A percentile compares a stretch with the other conserved stretches of the same genome.
phyloP scores from a whole-genome alignment of 2,113 vertebrate species.

The Scytalopus superciliaris region DNA sequence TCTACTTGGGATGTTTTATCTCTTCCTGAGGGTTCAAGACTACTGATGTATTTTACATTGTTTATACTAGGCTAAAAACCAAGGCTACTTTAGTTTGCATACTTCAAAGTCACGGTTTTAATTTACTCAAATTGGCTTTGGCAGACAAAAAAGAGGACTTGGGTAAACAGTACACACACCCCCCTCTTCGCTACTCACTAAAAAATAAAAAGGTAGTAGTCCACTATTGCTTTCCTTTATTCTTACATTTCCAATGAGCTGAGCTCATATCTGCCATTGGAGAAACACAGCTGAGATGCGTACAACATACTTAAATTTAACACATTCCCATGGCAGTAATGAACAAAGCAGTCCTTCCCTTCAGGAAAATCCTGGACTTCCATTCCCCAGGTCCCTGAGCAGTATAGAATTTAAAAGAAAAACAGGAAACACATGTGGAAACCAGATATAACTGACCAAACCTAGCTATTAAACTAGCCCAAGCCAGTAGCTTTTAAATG shows the following conservation, averaged over 20 bases:
- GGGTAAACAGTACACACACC: not conserved
- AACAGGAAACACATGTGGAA: conserved; percentile 94
- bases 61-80: not conserved
- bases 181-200: not conserved
- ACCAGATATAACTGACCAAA: conserved; percentile 68
- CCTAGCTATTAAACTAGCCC: conserved; percentile 46
- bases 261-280: conserved; percentile 24
- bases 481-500: conserved; percentile 50
- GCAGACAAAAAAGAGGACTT: not conserved
- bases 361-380: conserved; percentile 83
- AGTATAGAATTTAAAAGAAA: conserved; percentile 76
- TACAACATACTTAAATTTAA: conserved; percentile 77
- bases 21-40: not conserved
- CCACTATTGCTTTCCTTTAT: not conserved
- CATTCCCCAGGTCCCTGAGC: conserved; percentile 63
- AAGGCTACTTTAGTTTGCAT: not conserved
- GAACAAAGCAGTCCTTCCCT: conserved; percentile 82
- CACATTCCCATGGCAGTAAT: conserved; percentile 78
- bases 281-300: conserved; percentile 40
- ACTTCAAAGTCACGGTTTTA: conserved; percentile 11
- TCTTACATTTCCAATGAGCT: conserved; percentile 26
- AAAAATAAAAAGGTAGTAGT: not conserved
- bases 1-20: conserved; percentile 22
- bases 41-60: conserved; percentile 18
- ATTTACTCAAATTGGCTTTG: conserved; percentile 15